Evolutionary conservation across 2,888 invertebrate species (phyloP).

Genomic region (Hemithea aestivaria): DNA sequence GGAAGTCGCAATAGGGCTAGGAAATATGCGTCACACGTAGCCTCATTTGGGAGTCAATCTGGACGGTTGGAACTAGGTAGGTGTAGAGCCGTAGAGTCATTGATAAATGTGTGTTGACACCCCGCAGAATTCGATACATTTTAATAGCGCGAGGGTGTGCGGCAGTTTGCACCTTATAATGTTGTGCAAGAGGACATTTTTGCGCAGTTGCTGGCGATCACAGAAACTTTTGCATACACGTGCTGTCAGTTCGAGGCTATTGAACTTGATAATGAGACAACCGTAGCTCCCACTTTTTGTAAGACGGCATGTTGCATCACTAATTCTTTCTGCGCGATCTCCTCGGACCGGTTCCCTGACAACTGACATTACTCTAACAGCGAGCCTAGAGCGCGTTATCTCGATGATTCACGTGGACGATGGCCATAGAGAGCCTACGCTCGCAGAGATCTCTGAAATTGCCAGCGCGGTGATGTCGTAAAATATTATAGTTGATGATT

Average conservation of each 20-base stretch:
- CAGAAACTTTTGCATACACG: constrained; percentile 73
- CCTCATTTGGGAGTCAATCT: constrained; percentile 51
- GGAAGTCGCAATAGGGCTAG: constrained; percentile 39
- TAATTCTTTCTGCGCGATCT: constrained; percentile 48
- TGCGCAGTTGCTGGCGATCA: constrained; percentile 48
- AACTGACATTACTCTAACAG: constrained; percentile 25
- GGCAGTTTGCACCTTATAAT: constrained; percentile 66
- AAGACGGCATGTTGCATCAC: constrained; percentile 62
- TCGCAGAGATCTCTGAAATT: constrained; percentile 11
- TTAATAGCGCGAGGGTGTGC: constrained; percentile 43
- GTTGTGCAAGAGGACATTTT: constrained; percentile 54
- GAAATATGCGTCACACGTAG: constrained; percentile 40
- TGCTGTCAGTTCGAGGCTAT: constrained; percentile 71
- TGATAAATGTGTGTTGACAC: constrained; percentile 71
- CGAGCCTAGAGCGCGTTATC: constrained; percentile 29
- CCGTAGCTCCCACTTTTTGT: constrained; percentile 63
- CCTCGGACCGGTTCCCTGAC: constrained; percentile 31
- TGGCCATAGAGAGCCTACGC: constrained; percentile 11
- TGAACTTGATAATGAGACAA: constrained; percentile 77
- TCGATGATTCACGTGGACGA: constrained; percentile 39
- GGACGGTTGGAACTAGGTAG: constrained; percentile 41
- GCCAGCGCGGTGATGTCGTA: constrained; percentile 27
- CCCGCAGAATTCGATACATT: constrained; percentile 63
- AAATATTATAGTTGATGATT: constrained; percentile 30
- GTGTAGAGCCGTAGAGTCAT: constrained; percentile 51